phyloP scores from a whole-genome alignment of 2,113 vertebrate genomes.

The Phalacrocorax carbo region DNA sequence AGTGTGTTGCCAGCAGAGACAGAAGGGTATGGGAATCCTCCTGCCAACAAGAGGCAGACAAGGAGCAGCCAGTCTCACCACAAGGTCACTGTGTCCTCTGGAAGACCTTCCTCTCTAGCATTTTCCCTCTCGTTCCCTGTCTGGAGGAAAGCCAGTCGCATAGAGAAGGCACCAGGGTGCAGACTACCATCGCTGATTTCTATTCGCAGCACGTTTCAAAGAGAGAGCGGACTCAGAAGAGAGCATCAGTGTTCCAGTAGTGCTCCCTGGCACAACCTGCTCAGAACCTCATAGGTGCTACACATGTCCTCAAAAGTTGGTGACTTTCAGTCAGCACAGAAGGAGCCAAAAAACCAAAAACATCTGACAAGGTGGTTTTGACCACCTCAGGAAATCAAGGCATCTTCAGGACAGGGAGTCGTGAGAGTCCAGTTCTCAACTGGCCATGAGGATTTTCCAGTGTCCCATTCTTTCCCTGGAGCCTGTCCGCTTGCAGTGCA shows the following conservation, averaged over 20 bases:
- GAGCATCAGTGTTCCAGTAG: not conserved
- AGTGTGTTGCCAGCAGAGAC: not conserved
- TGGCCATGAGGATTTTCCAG: not conserved
- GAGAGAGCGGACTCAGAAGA: not conserved
- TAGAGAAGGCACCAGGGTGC: not conserved
- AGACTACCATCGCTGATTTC: not conserved
- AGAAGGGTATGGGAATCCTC: constrained; percentile 4
- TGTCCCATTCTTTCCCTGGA: not conserved
- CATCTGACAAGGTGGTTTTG: not conserved
- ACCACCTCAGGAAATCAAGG: not conserved
- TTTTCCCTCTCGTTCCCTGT: not conserved
- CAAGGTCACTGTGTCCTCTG: constrained; percentile 45
- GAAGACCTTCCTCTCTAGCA: constrained; percentile 4
- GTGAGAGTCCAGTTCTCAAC: not conserved
- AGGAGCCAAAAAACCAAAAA: not conserved
- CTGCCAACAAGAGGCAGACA: constrained; percentile 26
- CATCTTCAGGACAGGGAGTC: not conserved
- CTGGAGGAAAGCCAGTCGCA: not conserved
- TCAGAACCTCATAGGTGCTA: not conserved
- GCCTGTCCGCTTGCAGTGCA: not conserved
- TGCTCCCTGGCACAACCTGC: not conserved
- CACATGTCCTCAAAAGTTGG: not conserved
- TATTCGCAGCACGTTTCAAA: not conserved
- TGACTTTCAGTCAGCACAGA: not conserved
- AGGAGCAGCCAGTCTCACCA: not conserved